Evolutionary conservation across 2,888 invertebrate species (phyloP).

Genomic region (Mylabris sibirica): DNA sequence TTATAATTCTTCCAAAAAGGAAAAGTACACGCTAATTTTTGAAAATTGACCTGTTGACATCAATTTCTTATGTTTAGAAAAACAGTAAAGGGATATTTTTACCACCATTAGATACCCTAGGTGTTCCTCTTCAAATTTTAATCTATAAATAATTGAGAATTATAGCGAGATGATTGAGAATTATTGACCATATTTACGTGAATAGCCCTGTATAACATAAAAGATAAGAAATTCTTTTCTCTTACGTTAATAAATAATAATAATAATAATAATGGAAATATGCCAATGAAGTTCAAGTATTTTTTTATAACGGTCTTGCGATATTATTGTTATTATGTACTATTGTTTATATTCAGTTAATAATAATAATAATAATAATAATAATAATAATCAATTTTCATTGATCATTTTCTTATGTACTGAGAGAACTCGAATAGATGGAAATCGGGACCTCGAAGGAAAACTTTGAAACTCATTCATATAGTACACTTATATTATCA

Average conservation of each 20-base stretch:
- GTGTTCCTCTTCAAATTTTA: too few species aligned
- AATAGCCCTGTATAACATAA: too few species aligned
- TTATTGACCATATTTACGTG: too few species aligned
- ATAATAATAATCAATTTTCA: background rate
- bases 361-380: background rate
- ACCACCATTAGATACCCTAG: too few species aligned
- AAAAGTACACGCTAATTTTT: too few species aligned
- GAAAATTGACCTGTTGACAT: too few species aligned
- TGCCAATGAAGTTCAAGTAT: constrained; percentile 1
- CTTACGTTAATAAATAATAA: background rate
- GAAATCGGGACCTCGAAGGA: background rate
- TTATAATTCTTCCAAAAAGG: too few species aligned
- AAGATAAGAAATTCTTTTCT: background rate
- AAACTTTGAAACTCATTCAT: background rate
- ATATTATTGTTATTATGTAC: background rate
- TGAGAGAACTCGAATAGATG: background rate
- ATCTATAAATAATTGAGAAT: too few species aligned
- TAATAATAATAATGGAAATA: background rate
- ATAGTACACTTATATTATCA: background rate
- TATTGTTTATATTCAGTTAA: background rate
- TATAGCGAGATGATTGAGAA: too few species aligned
- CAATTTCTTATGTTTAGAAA: too few species aligned
- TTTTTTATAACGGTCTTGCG: background rate
- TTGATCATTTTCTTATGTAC: background rate
- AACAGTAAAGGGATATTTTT: too few species aligned